Conservation (phyloP, 1,140 invertebrate genomes). For the Centruroides sculpturatus region DNA sequence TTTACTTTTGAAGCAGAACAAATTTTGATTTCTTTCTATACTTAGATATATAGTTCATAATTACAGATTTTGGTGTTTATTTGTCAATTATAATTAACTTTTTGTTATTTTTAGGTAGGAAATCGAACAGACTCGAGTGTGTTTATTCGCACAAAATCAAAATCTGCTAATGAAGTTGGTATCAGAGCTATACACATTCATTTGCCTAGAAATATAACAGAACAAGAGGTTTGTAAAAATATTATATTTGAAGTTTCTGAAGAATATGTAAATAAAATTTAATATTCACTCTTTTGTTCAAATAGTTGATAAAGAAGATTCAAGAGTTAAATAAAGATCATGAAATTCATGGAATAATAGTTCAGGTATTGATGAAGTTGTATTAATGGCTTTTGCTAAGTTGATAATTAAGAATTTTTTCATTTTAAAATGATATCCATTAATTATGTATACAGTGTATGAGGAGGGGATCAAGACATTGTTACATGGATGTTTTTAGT, state of each 20-base stretch:
- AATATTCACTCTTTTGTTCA: conserved; percentile 23
- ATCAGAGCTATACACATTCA: conserved; percentile 67
- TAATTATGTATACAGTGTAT: no score
- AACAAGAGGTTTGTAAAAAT: conserved; percentile 50
- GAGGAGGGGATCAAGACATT: no score
- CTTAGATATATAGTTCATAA: no score
- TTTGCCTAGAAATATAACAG: conserved; percentile 63
- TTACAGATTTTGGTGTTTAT: no score
- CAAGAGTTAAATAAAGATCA: conserved; percentile 67
- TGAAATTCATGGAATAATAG: conserved; percentile 84
- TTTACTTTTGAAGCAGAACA: no score
- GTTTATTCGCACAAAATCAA: conserved; percentile 94
- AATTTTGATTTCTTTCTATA: no score
- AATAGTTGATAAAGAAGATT: conserved; percentile 54
- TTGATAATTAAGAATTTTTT: no score
- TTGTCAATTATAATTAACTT: no score
- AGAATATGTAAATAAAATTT: no score
- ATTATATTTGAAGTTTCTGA: no score
- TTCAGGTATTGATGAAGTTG: conserved; percentile 42
- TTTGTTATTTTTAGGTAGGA: conserved; percentile 48
- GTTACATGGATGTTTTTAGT: no score
- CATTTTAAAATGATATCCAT: no score
- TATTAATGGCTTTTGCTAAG: background rate
- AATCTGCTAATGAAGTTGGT: conserved; percentile 79
- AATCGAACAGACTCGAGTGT: conserved; percentile 93